Conservation (phyloP, 1,140 invertebrate species). For the Cheumatopsyche charites region DNA sequence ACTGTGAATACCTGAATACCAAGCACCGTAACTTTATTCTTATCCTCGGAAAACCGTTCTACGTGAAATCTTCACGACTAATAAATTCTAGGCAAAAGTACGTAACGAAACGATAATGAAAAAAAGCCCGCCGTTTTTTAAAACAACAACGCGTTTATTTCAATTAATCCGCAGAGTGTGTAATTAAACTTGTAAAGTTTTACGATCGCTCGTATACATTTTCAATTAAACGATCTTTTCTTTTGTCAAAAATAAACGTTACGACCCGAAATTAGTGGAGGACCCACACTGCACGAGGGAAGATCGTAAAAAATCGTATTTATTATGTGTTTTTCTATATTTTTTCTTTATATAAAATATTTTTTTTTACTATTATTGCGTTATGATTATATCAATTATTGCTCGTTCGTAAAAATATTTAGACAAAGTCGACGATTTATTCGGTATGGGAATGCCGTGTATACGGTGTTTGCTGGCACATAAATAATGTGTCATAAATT, state of each 20-base stretch:
- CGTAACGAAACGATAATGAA: too few species aligned
- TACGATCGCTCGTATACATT: conserved; percentile 15
- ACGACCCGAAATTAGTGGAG: conserved; percentile 5
- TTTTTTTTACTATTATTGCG: conserved; percentile 4
- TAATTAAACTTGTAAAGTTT: conserved; percentile 5
- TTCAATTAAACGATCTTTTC: conserved; percentile 12
- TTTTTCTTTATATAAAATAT: neutral
- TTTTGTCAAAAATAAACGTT: conserved; percentile 21
- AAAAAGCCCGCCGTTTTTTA: too few species aligned
- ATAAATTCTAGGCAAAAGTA: too few species aligned
- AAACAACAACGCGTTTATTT: conserved; percentile 13
- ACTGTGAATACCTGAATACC: too few species aligned
- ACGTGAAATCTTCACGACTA: too few species aligned
- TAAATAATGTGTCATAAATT: conserved; percentile 20
- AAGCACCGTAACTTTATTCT: too few species aligned
- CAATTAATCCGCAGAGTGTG: neutral
- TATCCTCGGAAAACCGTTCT: too few species aligned
- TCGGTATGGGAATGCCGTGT: neutral
- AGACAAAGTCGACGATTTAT: conserved; percentile 1
- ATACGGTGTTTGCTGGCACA: conserved; percentile 1
- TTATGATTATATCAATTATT: conserved; percentile 18
- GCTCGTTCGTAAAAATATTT: neutral
- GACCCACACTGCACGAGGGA: neutral
- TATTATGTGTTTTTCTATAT: too few species aligned
- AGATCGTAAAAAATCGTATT: too few species aligned